Evolutionary conservation across 2,888 invertebrate species (phyloP).

Genomic region (Sipunculus nudus): DNA sequence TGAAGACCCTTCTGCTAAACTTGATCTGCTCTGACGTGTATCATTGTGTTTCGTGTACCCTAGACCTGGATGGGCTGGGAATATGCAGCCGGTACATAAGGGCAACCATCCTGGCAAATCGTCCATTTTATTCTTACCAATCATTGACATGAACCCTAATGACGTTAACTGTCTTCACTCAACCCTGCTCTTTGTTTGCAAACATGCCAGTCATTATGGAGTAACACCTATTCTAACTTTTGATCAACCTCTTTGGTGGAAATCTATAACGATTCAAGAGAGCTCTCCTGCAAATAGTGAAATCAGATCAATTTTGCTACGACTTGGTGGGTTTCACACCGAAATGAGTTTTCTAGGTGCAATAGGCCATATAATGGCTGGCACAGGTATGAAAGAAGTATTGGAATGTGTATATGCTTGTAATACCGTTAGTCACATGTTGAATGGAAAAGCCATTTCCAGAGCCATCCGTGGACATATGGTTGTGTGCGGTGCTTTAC

Average conservation of each 20-base stretch:
- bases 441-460: conserved; percentile 43
- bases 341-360: conserved; percentile 45
- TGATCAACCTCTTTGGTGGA: conserved; percentile 40
- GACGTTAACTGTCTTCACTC: conserved; percentile 39
- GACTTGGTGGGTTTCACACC: conserved; percentile 40
- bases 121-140: conserved; percentile 35
- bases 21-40: background rate
- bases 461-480: conserved; percentile 40
- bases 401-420: conserved; percentile 42
- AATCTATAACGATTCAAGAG: conserved; percentile 25
- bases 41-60: background rate
- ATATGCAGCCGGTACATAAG: conserved; percentile 6
- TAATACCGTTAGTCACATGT: conserved; percentile 44
- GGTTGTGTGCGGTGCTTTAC: conserved; percentile 32
- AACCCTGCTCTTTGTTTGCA: conserved; percentile 26
- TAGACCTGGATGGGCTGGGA: conserved; percentile 5
- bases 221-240: conserved; percentile 38
- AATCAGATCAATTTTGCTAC: conserved; percentile 23
- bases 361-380: conserved; percentile 42
- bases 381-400: conserved; percentile 43
- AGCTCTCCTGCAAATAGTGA: conserved; percentile 14
- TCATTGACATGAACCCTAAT: conserved; percentile 40
- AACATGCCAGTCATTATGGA: conserved; percentile 17
- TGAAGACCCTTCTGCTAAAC: too few relatives aligned
- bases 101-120: conserved; percentile 36